Percentiles rank a stretch among this genome's conserved stretches.
phyloP scores from a whole-genome alignment of 2,113 vertebrate species.

The Empidonax traillii region DNA sequence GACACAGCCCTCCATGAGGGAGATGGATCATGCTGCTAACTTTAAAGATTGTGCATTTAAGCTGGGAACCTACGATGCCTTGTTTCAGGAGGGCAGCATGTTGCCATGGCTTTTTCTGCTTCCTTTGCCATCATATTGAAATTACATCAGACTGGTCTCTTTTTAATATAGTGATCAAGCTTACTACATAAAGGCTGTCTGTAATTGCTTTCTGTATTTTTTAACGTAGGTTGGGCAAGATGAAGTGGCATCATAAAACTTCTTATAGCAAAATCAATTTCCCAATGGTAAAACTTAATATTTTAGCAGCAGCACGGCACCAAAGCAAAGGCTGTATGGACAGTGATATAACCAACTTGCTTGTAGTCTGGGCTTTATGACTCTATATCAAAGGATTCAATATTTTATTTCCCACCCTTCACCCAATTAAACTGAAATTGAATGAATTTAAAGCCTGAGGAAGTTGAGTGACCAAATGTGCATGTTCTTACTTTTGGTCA shows the following conservation, averaged over 20 bases:
- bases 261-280: constrained; percentile 72
- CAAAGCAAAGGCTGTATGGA: constrained; percentile 8
- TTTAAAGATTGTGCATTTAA: constrained; percentile 52
- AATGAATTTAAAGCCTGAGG: constrained; percentile 19
- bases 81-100: constrained; percentile 24
- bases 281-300: constrained; percentile 62
- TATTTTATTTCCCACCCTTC: neutral
- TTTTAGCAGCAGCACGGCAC: constrained; percentile 49
- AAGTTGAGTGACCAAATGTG: neutral
- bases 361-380: neutral
- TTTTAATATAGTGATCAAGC: constrained; percentile 70
- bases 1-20: neutral
- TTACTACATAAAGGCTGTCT: constrained; percentile 54
- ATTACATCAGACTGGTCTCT: constrained; percentile 57
- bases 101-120: constrained; percentile 29
- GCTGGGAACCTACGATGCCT: constrained; percentile 18
- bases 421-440: constrained; percentile 13
- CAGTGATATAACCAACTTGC: constrained; percentile 14
- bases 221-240: constrained; percentile 64
- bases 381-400: neutral
- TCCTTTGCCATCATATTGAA: constrained; percentile 55
- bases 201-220: constrained; percentile 63
- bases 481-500: neutral
- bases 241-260: constrained; percentile 65
- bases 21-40: constrained; percentile 28